phyloP scores from a whole-genome alignment of 2,888 invertebrate genomes.

The Carpatolechia fugitivella region DNA sequence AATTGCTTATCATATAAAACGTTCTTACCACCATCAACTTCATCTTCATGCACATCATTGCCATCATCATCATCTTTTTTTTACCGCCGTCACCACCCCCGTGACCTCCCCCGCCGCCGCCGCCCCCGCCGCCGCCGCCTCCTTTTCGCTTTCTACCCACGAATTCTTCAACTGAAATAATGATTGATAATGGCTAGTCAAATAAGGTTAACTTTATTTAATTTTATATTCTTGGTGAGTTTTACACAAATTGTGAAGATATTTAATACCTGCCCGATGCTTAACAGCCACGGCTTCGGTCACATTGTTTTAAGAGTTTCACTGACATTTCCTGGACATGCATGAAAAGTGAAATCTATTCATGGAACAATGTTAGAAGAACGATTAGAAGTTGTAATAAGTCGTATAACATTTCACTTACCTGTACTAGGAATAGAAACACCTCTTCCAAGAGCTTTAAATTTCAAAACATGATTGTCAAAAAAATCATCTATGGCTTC shows the following conservation, averaged over 20 bases:
- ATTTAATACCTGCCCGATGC: no score
- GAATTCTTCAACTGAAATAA: constrained; percentile 59
- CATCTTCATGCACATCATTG: constrained; percentile 81
- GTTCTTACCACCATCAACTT: constrained; percentile 77
- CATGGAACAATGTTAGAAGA: no score
- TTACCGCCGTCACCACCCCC: constrained; percentile 64
- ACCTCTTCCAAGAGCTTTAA: constrained; percentile 57
- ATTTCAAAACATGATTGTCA: constrained; percentile 72
- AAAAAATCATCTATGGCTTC: constrained; percentile 78
- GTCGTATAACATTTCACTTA: constrained; percentile 34
- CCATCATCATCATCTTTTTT: constrained; percentile 83
- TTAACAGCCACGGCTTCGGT: no score
- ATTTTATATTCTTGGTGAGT: no score
- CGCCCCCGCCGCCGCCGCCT: constrained; percentile 55
- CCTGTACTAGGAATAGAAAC: constrained; percentile 54
- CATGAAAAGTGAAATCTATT: no score
- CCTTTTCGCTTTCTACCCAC: constrained; percentile 67
- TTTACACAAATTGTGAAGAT: no score
- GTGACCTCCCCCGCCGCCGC: constrained; percentile 49
- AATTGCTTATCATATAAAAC: not conserved
- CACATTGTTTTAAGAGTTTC: no score
- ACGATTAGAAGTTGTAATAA: no score
- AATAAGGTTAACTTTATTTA: no score
- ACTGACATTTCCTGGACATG: no score
- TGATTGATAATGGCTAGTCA: not conserved